These are phyloP conservation scores for Crotalus horridus DNA, from an alignment of 2,113 vertebrate genomes.

Conservation along the genomic window DNA sequence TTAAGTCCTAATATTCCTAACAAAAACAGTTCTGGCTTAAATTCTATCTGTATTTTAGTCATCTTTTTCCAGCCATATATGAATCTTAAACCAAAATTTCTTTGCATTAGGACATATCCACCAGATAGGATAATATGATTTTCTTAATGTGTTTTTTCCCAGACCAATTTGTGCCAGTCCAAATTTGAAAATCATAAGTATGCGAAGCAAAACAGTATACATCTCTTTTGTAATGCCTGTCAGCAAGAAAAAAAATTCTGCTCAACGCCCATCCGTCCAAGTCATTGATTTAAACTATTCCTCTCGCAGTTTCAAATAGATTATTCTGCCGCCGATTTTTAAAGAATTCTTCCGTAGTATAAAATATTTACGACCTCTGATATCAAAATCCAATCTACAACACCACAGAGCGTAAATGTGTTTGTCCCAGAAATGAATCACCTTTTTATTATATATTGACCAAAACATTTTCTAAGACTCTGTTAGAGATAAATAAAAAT, in stretches of 20 bases:
- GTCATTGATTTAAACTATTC: not conserved
- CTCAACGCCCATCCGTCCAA: not conserved
- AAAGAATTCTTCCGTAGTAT: not conserved
- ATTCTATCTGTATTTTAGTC: no score
- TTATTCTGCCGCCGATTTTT: not conserved
- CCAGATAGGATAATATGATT: no score
- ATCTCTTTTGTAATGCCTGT: not conserved
- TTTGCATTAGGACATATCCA: no score
- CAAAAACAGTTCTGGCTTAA: no score
- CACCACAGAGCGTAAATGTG: not conserved
- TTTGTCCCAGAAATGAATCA: not conserved
- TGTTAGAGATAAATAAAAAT: not conserved
- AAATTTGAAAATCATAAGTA: no score
- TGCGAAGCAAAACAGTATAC: no score
- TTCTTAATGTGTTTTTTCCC: not conserved
- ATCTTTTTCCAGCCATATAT: no score
- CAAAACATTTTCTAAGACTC: not conserved
- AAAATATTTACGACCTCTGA: not conserved
- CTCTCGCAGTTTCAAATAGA: not conserved
- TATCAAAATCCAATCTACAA: not conserved
- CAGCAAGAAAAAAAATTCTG: not conserved
- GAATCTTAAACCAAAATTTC: no score
- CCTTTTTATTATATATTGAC: not conserved
- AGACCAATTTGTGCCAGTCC: not conserved
- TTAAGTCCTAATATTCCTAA: no score